A percentile compares a stretch with the other conserved stretches of the same genome.
phyloP scores from a whole-genome alignment of 1,140 invertebrate genomes.

The Brachionus rotundiformis region DNA sequence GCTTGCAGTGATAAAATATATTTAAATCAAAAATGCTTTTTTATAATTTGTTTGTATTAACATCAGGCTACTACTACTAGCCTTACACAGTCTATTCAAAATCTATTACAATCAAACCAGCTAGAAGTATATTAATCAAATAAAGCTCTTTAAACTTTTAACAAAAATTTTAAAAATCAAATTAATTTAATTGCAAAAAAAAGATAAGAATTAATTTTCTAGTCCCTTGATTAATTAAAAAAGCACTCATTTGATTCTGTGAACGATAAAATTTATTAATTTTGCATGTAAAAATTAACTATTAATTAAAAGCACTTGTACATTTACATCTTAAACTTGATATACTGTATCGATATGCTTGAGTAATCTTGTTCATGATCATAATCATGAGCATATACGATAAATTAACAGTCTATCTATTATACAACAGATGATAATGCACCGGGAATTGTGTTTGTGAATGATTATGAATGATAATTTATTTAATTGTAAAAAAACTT shows the following conservation, averaged over 20 bases:
- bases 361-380: neutral
- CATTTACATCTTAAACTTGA: conserved; percentile 2
- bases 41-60: neutral
- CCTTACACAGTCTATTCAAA: neutral
- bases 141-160: no score
- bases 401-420: neutral
- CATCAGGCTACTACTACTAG: neutral
- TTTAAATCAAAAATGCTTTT: neutral
- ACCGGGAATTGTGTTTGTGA: neutral
- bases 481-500: no score
- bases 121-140: no score
- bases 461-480: no score
- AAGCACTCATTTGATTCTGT: neutral
- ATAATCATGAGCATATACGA: no score
- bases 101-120: no score
- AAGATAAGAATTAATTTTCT: neutral
- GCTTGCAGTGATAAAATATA: neutral
- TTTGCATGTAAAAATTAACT: neutral
- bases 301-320: conserved; percentile 4
- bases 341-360: neutral
- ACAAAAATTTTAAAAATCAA: neutral
- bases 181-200: neutral
- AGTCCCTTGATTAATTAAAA: neutral
- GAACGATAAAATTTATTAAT: neutral
- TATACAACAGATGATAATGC: neutral